phyloP scores from a whole-genome alignment of 2,797 vertebrate species.

The Anguilla anguilla region DNA sequence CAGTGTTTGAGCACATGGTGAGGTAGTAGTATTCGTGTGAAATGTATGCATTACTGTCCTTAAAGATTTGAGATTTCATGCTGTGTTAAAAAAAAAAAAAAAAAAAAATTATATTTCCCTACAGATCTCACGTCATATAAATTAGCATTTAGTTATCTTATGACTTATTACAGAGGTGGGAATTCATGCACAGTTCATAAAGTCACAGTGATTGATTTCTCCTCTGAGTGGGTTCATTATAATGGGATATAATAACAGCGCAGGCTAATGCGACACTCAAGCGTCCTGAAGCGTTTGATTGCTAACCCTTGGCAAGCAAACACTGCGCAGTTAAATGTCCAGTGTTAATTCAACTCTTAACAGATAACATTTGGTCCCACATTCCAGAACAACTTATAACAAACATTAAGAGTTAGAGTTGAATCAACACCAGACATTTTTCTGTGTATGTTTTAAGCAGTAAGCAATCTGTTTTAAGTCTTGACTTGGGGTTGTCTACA shows the following conservation, averaged over 20 bases:
- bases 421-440: too few species aligned
- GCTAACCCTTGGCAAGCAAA: not conserved
- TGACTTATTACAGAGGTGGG: not conserved
- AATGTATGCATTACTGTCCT: not conserved
- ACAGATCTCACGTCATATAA: not conserved
- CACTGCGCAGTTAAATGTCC: not conserved
- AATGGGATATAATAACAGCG: too few species aligned
- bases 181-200: not conserved
- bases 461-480: too few species aligned
- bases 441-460: too few species aligned
- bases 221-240: too few species aligned
- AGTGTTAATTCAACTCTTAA: too few species aligned
- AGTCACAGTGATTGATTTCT: not conserved
- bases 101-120: not conserved
- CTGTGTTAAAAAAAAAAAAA: too few species aligned
- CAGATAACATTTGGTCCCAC: not conserved
- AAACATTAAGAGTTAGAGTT: too few species aligned
- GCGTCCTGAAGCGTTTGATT: not conserved
- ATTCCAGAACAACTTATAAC: too few species aligned
- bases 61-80: not conserved
- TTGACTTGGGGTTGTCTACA: not conserved
- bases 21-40: not conserved
- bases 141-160: not conserved
- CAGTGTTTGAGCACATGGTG: not conserved
- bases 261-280: too few species aligned